Percentiles rank a stretch among this genome's conserved stretches.
Conservation (phyloP, 2,888 invertebrate genomes). For the Megamerina dolium region DNA sequence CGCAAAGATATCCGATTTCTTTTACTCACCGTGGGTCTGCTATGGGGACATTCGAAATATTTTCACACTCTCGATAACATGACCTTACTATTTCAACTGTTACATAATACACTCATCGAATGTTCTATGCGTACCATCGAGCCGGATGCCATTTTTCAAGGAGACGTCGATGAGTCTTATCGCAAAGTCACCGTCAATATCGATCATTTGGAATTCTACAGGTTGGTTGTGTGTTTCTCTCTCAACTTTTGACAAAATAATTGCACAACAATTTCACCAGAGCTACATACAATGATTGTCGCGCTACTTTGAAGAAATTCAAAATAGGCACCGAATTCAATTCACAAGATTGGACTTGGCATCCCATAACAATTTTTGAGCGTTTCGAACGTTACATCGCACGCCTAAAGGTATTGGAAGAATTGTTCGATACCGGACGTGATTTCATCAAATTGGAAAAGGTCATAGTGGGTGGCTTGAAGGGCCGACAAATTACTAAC, state of each 20-base stretch:
- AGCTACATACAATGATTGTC: conserved; percentile 51
- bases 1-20: conserved; percentile 59
- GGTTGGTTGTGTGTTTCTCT: conserved; percentile 45
- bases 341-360: conserved; percentile 70
- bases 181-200: conserved; percentile 55
- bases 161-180: conserved; percentile 71
- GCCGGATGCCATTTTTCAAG: conserved; percentile 76
- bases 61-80: conserved; percentile 62
- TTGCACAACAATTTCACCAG: conserved; percentile 26
- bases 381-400: conserved; percentile 60
- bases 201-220: conserved; percentile 53
- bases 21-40: conserved; percentile 71
- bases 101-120: conserved; percentile 75
- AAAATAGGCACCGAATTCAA: conserved; percentile 35
- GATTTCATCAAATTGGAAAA: conserved; percentile 86
- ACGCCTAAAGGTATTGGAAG: conserved; percentile 60
- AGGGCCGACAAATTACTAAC: conserved; percentile 57
- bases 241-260: not conserved
- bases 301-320: conserved; percentile 45
- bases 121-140: conserved; percentile 69
- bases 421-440: conserved; percentile 66
- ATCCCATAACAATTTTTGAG: conserved; percentile 64
- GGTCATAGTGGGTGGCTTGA: conserved; percentile 68
- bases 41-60: conserved; percentile 80
- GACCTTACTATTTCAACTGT: conserved; percentile 68